phyloP scores from a whole-genome alignment of 2,797 vertebrate species.

The Notamacropus eugenii region DNA sequence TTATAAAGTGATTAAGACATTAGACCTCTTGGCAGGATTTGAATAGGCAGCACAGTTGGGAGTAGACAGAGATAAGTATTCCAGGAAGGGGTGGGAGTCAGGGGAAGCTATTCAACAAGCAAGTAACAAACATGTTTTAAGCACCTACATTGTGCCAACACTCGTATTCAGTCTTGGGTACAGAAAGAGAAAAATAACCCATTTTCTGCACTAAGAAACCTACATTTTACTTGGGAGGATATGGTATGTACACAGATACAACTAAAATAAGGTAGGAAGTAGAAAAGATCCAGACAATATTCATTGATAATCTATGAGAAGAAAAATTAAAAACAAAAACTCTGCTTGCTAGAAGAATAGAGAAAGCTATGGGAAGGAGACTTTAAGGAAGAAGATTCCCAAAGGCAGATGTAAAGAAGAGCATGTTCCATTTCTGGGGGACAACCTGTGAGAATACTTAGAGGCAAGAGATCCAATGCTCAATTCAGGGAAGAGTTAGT shows the following conservation, averaged over 20 bases:
- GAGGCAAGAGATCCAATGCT: background rate
- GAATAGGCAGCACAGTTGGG: background rate
- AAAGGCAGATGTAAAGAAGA: background rate
- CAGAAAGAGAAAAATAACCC: background rate
- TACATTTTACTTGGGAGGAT: background rate
- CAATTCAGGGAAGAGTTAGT: background rate
- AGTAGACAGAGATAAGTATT: background rate
- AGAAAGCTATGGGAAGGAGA: background rate
- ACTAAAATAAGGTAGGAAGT: background rate
- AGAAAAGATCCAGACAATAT: background rate
- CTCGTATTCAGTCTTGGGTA: background rate
- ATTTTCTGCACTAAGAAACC: background rate
- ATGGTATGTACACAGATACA: background rate
- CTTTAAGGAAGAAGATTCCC: background rate
- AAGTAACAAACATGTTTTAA: background rate
- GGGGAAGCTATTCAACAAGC: background rate
- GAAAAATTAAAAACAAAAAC: background rate
- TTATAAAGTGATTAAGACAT: background rate
- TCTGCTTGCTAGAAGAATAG: background rate
- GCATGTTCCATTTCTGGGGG: background rate
- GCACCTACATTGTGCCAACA: background rate
- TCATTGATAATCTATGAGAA: background rate
- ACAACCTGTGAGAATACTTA: background rate
- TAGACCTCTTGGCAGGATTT: background rate
- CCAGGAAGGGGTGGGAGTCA: background rate